Base-by-base conservation (phyloP, 2,113 vertebrate genomes). In the Scomber japonicus region DNA sequence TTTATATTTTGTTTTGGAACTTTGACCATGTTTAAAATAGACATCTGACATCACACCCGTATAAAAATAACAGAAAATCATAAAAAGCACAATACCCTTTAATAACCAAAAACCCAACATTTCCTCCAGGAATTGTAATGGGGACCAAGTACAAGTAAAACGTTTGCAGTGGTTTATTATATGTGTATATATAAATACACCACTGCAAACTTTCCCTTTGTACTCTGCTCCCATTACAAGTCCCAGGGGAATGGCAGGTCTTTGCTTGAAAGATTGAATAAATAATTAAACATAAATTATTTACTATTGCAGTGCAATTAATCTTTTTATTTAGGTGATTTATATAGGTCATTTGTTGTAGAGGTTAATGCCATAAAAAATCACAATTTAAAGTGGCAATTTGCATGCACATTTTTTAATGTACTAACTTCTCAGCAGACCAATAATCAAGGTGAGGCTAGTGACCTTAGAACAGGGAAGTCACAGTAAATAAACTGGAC, bases 271-370 rank as follows among this genome's bases (percentile, higher is more conserved):
- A 13, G 44, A 64, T 10, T 21, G 64, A 76, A 59, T 74, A 3
- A 63, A 72, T 72, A 5, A 59, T 68, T 44, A 63, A 64, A 67
- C 8, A 54, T 15, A 2, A 78, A 40, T 35, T 27, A 10, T 70
- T n/a, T 49, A 71, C 55, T 51, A 31, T 50, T 62, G 30, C 30
- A 4, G 7, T 67, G 30, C 12, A 67, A 71, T 75, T 27, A 7
- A 71, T 69, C 19, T 55, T 73, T 72, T 62, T 15, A 64, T 81
- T 69, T 78, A 3, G 48, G 13, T 59, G 27, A 75, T 48, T 62
- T 19, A 35, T 4, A 49, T 74, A 16, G 30, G 16, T 71, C 45
- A 56, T 78, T 81, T 67, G 21, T 48, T 71, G 31, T 44, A 40
- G 65, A 79, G 66, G 75, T 82, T 53, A 72, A 17, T 3, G 0